Percentiles rank a stretch among this genome's conserved stretches.
Evolutionary conservation across 2,113 vertebrate species (phyloP).

Genomic region (Scomber colias): DNA sequence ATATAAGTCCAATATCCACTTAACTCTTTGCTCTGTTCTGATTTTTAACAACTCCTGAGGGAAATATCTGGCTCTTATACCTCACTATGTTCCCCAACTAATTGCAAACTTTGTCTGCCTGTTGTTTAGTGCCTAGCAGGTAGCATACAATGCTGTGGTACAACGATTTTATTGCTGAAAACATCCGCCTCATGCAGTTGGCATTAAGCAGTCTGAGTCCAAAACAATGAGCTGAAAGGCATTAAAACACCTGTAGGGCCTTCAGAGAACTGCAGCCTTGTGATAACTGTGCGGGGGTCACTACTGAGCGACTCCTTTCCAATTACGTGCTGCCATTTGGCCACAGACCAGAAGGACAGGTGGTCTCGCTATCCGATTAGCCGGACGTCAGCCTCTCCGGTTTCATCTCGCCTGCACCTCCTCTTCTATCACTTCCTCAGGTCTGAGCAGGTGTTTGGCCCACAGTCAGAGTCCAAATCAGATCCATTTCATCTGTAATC

Average conservation of each 20-base stretch:
- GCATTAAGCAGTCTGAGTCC: neutral
- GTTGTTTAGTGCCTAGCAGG: neutral
- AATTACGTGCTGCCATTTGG: neutral
- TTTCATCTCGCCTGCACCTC: conserved; percentile 56
- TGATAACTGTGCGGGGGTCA: neutral
- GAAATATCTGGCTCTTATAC: neutral
- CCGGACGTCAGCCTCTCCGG: conserved; percentile 31
- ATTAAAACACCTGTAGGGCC: neutral
- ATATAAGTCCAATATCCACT: conserved; percentile 18
- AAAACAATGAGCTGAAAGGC: neutral
- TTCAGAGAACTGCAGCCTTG: too few species aligned
- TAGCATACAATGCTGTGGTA: neutral
- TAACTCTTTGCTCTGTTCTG: conserved; percentile 19
- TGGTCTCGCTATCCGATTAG: conserved; percentile 44
- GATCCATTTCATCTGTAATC: conserved; percentile 83
- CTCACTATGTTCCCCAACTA: conserved; percentile 8
- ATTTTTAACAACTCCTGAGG: conserved; percentile 9
- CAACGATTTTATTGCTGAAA: neutral
- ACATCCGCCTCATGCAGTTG: conserved; percentile 5
- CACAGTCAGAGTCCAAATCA: conserved; percentile 73
- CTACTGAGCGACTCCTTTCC: neutral
- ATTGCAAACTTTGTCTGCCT: neutral
- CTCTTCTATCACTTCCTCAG: conserved; percentile 45
- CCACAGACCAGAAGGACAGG: conserved; percentile 44
- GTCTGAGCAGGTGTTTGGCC: conserved; percentile 80